These are phyloP conservation scores for Rhadinocentrus ornatus DNA, from an alignment of 2,797 vertebrate genomes.

Conservation along the genomic window DNA sequence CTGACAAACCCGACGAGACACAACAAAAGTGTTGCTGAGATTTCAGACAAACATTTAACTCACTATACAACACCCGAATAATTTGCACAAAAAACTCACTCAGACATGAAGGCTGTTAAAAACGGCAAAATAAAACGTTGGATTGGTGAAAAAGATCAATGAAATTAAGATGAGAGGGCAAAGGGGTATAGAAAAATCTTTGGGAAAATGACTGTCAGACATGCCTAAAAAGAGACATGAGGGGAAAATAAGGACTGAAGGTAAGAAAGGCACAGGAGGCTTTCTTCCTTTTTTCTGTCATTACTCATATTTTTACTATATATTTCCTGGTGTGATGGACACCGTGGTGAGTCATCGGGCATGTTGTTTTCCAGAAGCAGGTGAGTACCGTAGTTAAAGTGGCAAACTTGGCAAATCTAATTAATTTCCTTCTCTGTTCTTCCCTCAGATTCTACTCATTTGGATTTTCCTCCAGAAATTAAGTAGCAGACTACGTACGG, in stretches of 20 bases:
- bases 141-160: slow-evolving; percentile 24
- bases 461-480: slow-evolving; percentile 27
- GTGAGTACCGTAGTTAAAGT: slow-evolving; percentile 35
- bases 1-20: too few species aligned
- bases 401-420: slow-evolving; percentile 43
- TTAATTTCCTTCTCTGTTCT: slow-evolving; percentile 38
- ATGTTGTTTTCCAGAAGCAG: slow-evolving; percentile 36
- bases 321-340: slow-evolving; percentile 45
- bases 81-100: slow-evolving; percentile 9
- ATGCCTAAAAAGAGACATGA: slow-evolving; percentile 17
- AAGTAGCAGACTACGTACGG: slow-evolving; percentile 22
- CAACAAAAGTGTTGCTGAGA: too few species aligned
- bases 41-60: slow-evolving; percentile 1
- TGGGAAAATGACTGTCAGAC: slow-evolving; percentile 29
- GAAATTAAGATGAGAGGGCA: slow-evolving; percentile 23
- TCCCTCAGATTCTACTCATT: slow-evolving; percentile 31
- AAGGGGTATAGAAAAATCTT: slow-evolving; percentile 19
- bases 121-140: slow-evolving; percentile 24
- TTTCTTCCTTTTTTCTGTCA: slow-evolving; percentile 8
- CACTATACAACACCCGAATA: not conserved
- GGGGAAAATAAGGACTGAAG: not conserved
- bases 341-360: slow-evolving; percentile 40
- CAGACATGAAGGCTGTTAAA: not conserved
- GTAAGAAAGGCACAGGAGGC: not conserved
- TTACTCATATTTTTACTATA: slow-evolving; percentile 48